These are phyloP conservation scores for Tigriopus californicus DNA, from an alignment of 2,888 invertebrate genomes.

Conservation along the genomic window DNA sequence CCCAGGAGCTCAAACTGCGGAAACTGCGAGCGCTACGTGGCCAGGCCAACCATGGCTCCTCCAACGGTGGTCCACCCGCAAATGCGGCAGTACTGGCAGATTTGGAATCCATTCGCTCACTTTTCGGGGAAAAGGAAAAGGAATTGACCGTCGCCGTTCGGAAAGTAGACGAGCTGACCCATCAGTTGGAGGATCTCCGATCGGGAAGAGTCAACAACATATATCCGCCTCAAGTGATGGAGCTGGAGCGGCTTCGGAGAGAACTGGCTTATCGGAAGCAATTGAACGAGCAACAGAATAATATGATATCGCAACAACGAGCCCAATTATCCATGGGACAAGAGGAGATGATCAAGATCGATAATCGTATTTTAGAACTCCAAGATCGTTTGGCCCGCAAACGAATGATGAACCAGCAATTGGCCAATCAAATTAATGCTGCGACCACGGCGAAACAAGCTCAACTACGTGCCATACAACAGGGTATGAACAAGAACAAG, in stretches of 20 bases:
- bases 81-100: conserved; percentile 46
- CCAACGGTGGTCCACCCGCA: not conserved
- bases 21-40: conserved; percentile 76
- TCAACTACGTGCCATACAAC: conserved; percentile 20
- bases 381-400: conserved; percentile 77
- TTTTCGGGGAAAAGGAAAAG: conserved; percentile 94
- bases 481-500: conserved; percentile 6
- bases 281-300: conserved; percentile 83
- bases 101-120: conserved; percentile 80
- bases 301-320: conserved; percentile 66
- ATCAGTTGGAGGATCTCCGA: conserved; percentile 73
- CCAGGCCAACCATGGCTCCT: conserved; percentile 50
- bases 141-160: conserved; percentile 90
- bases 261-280: conserved; percentile 93
- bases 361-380: conserved; percentile 77
- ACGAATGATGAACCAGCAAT: conserved; percentile 57
- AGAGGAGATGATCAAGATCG: conserved; percentile 77
- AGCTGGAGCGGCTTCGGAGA: conserved; percentile 73
- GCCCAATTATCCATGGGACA: conserved; percentile 70
- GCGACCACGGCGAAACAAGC: conserved; percentile 20
- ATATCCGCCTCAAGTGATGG: conserved; percentile 26
- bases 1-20: conserved; percentile 80
- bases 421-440: conserved; percentile 41
- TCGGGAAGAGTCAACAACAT: conserved; percentile 32
- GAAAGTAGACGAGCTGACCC: conserved; percentile 84